Base-by-base conservation (phyloP, 2,113 vertebrate species). In the Pipra filicauda region DNA sequence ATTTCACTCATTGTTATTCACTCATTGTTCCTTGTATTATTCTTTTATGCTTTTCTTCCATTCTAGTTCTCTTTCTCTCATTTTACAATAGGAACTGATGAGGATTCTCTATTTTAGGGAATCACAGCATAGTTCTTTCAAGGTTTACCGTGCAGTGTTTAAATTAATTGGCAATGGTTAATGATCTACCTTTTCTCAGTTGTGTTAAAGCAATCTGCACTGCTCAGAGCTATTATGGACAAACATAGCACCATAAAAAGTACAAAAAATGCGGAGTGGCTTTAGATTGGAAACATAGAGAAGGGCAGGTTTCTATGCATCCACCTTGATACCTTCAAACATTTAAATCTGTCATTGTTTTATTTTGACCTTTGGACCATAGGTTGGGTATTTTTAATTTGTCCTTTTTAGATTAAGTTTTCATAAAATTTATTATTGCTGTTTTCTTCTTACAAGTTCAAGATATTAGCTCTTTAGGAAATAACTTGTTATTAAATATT, bases 101-200 rank as follows among this genome's bases (percentile, higher is more conserved):
- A 95, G 54, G 69, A 54, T 61, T 95, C 18, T 87, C 28, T n/a
- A 49, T 96, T 82, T 91, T 72, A 91, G 76, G 44, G 39, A 91
- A 92, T 88, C 84, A 24, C 12, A 27, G 43, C 83, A 30, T 33
- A 44, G 5, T 48, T 91, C 88, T 93, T 90, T 41, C 67, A 93
- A 66, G 54, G n/a, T 23, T 94, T 52, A 76, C 84, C 79, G 28
- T 55, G 55, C 43, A 78, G 61, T 70, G 33, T 69, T 91, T 69
- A 75, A 84, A 74, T 92, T 97, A 94, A 96, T 88, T 96, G 89
- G 89, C 96, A 82, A 23, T 91, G 62, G 66, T 48, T 97, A 95
- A 92, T 75, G 74, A 49, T 88, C 77, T 64, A 44, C 41, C 35
- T 87, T 94, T 57, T 83, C 67, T 78, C 44, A 48, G 51, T 72